Evolutionary conservation across 2,888 invertebrate species (phyloP).

Genomic region (Galeopsomyia nigrocyanea): DNA sequence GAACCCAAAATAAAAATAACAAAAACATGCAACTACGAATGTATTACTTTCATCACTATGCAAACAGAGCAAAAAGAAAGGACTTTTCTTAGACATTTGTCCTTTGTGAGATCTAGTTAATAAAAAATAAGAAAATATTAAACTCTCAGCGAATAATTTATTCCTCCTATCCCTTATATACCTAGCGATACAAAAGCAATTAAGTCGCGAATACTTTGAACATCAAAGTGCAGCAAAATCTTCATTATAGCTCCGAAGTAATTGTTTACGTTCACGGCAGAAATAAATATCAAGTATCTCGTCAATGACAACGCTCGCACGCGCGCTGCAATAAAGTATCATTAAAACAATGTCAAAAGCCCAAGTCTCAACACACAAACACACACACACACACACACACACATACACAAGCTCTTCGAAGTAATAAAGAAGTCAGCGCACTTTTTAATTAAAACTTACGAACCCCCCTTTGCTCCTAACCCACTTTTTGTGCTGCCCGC

Average conservation of each 20-base stretch:
- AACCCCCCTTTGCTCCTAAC: constrained; percentile 6
- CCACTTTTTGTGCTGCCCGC: constrained; percentile 32
- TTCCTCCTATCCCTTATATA: not conserved
- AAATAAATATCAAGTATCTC: no score
- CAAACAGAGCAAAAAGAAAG: constrained; percentile 19
- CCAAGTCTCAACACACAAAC: no score
- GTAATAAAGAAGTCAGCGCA: constrained; percentile 9
- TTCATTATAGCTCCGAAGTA: no score
- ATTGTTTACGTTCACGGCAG: no score
- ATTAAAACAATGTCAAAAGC: not conserved
- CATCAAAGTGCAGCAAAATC: no score
- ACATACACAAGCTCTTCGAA: constrained; percentile 7
- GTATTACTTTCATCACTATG: constrained; percentile 33
- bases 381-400: not conserved
- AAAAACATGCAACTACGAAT: constrained; percentile 17
- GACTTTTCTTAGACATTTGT: constrained; percentile 45
- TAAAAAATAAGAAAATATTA: constrained; percentile 43
- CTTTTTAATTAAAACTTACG: constrained; percentile 35
- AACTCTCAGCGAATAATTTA: constrained; percentile 5
- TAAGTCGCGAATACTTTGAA: no score
- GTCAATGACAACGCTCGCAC: no score
- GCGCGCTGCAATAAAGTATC: not conserved
- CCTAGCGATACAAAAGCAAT: no score
- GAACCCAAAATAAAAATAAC: constrained; percentile 28
- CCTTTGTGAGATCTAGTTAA: constrained; percentile 47